Evolutionary conservation across 2,888 invertebrate species (phyloP).

Genomic region (Carabus problematicus): DNA sequence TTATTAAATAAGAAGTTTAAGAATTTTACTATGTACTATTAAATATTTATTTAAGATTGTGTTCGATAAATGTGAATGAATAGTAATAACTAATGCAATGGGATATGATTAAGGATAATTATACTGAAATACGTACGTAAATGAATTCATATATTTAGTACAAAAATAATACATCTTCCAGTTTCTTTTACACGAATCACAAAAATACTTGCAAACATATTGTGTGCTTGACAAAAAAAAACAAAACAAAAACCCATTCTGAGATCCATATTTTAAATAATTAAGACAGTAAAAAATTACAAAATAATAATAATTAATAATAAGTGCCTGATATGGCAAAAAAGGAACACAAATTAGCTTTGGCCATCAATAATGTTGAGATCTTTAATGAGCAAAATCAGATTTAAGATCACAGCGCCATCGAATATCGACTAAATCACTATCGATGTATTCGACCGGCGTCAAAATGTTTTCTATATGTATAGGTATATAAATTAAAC

Average conservation of each 20-base stretch:
- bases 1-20: no score
- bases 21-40: no score
- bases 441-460: no score
- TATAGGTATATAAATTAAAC: no score
- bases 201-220: constrained; percentile 3
- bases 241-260: constrained; percentile 1
- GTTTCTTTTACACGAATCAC: constrained; percentile 32
- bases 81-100: no score
- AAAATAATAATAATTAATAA: constrained; percentile 15
- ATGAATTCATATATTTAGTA: constrained; percentile 36
- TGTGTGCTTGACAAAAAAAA: not conserved
- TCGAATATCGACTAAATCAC: no score
- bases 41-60: no score
- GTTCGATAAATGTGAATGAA: no score
- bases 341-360: constrained; percentile 32
- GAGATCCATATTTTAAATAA: constrained; percentile 9
- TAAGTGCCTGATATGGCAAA: constrained; percentile 2
- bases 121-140: constrained; percentile 7
- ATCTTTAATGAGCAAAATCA: constrained; percentile 19
- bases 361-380: constrained; percentile 28
- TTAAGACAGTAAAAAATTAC: not conserved
- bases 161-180: constrained; percentile 41
- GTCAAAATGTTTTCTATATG: no score
- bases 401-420: no score
- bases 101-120: not conserved